Evolutionary conservation across 2,888 invertebrate species (phyloP).

Genomic region (Opisthograptis luteolata): DNA sequence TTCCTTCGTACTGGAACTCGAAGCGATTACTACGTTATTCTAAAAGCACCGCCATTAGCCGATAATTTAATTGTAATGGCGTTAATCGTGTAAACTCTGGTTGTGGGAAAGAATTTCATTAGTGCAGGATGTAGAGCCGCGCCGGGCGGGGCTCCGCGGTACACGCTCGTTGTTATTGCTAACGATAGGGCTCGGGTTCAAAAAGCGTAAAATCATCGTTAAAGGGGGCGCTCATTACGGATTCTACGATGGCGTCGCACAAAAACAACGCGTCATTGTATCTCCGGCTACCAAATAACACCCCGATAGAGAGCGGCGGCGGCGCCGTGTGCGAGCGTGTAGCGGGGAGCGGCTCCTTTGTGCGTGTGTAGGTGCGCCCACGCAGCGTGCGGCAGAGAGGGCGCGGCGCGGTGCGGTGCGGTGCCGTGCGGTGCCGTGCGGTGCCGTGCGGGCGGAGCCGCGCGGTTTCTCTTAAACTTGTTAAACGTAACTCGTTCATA

Average conservation of each 20-base stretch:
- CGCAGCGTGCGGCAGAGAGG: constrained; percentile 2
- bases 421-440: not conserved
- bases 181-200: constrained; percentile 15
- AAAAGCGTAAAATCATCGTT: constrained; percentile 34
- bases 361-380: constrained; percentile 8
- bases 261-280: constrained; percentile 32
- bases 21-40: constrained; percentile 8
- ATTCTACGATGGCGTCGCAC: constrained; percentile 24
- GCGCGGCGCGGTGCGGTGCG: not conserved
- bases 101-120: constrained; percentile 36
- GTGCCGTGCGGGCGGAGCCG: not conserved
- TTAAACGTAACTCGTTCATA: too few relatives aligned
- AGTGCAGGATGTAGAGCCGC: constrained; percentile 24
- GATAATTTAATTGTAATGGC: constrained; percentile 25
- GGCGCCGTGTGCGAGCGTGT: constrained; percentile 19
- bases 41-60: constrained; percentile 13
- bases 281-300: constrained; percentile 27
- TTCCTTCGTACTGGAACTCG: too few relatives aligned
- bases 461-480: too few relatives aligned
- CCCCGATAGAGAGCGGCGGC: constrained; percentile 22
- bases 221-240: constrained; percentile 28
- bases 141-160: not conserved
- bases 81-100: constrained; percentile 23
- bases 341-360: constrained; percentile 29
- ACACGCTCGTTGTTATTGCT: constrained; percentile 7